Conservation (phyloP, 1,140 invertebrate genomes). For the Papilio helenus region DNA sequence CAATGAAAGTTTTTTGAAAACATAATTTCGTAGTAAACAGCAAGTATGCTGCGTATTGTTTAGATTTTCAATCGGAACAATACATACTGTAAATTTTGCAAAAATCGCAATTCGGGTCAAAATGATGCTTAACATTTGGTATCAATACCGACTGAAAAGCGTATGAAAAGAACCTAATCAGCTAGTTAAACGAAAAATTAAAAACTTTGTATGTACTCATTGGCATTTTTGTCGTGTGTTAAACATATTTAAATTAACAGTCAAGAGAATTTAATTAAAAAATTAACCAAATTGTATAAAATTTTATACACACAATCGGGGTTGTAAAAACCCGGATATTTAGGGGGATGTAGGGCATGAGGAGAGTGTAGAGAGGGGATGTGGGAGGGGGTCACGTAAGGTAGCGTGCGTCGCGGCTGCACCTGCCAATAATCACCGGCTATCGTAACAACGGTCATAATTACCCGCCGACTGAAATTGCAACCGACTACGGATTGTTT, state of each 20-base stretch:
- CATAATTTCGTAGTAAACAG: not conserved
- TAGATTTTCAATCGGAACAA: not conserved
- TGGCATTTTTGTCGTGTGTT: too few relatives aligned
- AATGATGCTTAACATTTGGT: not conserved
- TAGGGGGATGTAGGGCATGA: constrained; percentile 52
- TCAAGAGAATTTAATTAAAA: not conserved
- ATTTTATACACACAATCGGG: not conserved
- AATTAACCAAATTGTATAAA: not conserved
- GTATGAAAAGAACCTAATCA: not conserved
- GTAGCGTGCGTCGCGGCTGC: constrained; percentile 64
- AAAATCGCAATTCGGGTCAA: not conserved
- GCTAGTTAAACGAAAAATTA: not conserved
- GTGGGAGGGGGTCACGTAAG: constrained; percentile 56
- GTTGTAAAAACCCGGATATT: constrained; percentile 38
- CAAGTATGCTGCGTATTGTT: not conserved
- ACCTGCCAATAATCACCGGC: constrained; percentile 68
- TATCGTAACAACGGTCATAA: constrained; percentile 55
- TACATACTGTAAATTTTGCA: not conserved
- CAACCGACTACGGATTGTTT: constrained; percentile 45
- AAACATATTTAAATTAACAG: not conserved
- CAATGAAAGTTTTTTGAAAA: not conserved
- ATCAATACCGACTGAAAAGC: not conserved
- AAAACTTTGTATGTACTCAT: not conserved
- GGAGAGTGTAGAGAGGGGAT: not conserved
- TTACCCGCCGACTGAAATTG: constrained; percentile 58